phyloP scores from a whole-genome alignment of 2,113 vertebrate genomes.

The Zootoca vivipara region DNA sequence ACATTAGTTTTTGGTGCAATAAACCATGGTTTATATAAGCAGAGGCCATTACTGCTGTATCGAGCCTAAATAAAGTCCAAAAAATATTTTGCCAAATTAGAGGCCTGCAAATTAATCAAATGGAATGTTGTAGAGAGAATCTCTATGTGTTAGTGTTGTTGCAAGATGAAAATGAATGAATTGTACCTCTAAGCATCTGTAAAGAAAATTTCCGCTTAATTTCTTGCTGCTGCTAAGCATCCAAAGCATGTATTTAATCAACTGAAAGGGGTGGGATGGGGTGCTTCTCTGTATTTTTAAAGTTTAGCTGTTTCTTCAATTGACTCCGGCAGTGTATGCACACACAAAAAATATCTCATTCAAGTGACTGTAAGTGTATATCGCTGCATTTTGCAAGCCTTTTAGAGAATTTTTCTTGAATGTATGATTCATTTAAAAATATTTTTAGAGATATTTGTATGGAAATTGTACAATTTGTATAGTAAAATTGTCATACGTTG shows the following conservation, averaged over 20 bases:
- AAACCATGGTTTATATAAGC: neutral
- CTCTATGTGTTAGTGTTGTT: neutral
- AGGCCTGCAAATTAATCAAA: constrained; percentile 7
- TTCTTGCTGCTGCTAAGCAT: neutral
- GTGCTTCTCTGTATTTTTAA: neutral
- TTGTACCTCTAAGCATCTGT: neutral
- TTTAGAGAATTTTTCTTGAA: neutral
- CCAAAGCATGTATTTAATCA: neutral
- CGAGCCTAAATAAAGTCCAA: neutral
- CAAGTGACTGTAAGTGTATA: neutral
- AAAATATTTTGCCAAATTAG: neutral
- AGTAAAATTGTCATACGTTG: neutral
- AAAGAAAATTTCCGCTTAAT: neutral
- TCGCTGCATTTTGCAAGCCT: neutral
- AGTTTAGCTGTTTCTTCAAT: no score
- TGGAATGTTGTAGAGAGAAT: constrained; percentile 8
- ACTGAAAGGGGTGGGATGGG: no score
- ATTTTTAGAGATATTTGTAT: neutral
- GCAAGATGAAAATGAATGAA: neutral
- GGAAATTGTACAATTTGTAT: neutral
- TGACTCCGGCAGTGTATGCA: neutral
- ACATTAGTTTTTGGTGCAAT: neutral
- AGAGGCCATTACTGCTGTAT: neutral
- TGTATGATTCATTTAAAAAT: neutral
- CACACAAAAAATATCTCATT: neutral